Evolutionary conservation across 2,797 vertebrate genomes (phyloP), one percentile per base, ranked within the genome.

Genomic region (Paguma larvata): DNA sequence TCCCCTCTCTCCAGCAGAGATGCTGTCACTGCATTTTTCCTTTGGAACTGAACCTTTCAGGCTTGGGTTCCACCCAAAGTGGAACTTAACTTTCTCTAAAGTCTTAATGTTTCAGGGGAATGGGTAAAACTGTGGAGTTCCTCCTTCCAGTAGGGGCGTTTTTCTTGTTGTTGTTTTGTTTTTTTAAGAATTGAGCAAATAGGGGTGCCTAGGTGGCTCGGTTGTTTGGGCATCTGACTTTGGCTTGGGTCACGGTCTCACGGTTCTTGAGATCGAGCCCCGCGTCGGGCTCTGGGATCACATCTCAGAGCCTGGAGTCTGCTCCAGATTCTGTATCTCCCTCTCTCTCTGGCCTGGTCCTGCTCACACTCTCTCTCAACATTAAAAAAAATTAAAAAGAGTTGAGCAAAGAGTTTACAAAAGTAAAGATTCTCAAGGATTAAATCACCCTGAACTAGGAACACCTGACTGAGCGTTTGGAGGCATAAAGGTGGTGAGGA

Each of bases 371-470:
- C 14, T 48, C 48, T 53, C 51, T 53, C 51, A 53, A 53, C 51
- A 18, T 53, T 16, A 53, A 53, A 16, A 53, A 53, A 53, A 15
- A 53, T 16, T 53, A 16, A 53, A 53, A 12, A 73, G 38, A 75
- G 46, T 46, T 46, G 72, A 85, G 51, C 34, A 65, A 88, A 89
- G 21, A 70, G 15, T 86, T 80, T 65, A 62, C 62, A 96, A 65
- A 97, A 94, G 90, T 27, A 73, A 83, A 70, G 32, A 78, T 53
- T 70, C 73, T 84, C 86, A 78, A 96, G 46, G 32, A 96, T 94
- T 85, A 93, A 95, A 32, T 96, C 68, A 80, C 30, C 30, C 46
- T 19, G 87, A 80, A 96, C 63, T 41, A 89, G 92, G 94, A 97
- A 91, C 78, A 95, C 93, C 92, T 95, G 96, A 93, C 56, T 84